These are phyloP conservation scores for Synergus laeviventris DNA, from an alignment of 2,888 invertebrate genomes.

Conservation along the genomic window DNA sequence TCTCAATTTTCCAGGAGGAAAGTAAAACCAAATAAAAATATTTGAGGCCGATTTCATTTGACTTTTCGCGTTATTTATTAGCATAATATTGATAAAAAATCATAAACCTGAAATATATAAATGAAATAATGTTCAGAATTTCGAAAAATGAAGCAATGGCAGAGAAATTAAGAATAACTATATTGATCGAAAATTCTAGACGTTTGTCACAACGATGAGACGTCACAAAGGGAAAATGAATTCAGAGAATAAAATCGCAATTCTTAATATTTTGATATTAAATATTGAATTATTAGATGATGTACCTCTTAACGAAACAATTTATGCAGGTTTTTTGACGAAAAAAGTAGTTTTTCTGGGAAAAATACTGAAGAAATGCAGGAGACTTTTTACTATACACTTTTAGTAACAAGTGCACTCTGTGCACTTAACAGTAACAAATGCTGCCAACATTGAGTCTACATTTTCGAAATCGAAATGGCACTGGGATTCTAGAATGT, in stretches of 20 bases:
- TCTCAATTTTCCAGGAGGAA: not conserved
- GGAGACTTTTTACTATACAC: not conserved
- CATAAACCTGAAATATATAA: not conserved
- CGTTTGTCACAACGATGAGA: not conserved
- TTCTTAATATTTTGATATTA: not conserved
- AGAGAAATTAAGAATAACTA: not conserved
- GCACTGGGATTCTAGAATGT: not conserved
- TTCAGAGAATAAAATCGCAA: not conserved
- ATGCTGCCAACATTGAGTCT: not conserved
- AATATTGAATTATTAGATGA: not conserved
- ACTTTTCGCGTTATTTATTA: not conserved
- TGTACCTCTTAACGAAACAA: constrained; percentile 11
- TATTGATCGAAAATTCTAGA: not conserved
- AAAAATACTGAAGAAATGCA: not conserved
- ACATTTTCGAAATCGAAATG: not conserved
- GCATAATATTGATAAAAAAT: not conserved
- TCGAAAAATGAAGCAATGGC: not conserved
- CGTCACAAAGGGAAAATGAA: not conserved
- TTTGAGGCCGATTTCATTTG: not conserved
- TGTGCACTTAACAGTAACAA: too few species aligned
- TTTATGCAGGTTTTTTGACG: not conserved
- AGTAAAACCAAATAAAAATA: not conserved
- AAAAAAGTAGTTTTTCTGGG: not conserved
- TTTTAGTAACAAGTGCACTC: not conserved
- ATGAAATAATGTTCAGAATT: not conserved